Percentiles rank a stretch among this genome's conserved stretches.
These are phyloP conservation scores for Polypedilum pembai DNA, from an alignment of 1,140 invertebrate genomes.

Conservation along the genomic window DNA sequence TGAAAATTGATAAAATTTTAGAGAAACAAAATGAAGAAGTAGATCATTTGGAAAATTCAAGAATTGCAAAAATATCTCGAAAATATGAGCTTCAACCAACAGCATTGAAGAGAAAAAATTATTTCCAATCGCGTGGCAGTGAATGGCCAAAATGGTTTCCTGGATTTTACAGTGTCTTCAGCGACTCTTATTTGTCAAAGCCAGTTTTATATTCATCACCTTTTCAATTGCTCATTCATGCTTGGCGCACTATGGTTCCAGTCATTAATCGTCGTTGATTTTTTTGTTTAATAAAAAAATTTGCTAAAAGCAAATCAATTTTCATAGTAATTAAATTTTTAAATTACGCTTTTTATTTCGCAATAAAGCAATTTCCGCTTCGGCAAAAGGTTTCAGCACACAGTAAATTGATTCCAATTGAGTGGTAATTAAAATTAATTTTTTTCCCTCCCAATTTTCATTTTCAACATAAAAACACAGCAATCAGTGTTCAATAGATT, in stretches of 20 bases:
- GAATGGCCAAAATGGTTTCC: background rate
- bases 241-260: background rate
- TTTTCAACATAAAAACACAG: too few species aligned
- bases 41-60: background rate
- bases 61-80: background rate
- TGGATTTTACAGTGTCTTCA: background rate
- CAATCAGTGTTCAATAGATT: background rate
- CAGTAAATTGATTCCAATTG: too few species aligned
- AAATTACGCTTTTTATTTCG: too few species aligned
- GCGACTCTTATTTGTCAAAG: background rate
- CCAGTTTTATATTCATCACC: background rate
- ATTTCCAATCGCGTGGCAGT: background rate
- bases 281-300: too few species aligned
- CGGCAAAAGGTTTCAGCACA: too few species aligned
- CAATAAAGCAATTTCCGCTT: too few species aligned
- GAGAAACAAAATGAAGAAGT: background rate
- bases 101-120: background rate
- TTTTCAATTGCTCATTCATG: background rate
- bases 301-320: too few species aligned
- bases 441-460: background rate
- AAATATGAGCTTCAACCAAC: background rate
- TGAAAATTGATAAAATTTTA: background rate
- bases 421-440: conserved; percentile 7
- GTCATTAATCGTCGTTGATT: background rate
- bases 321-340: too few species aligned